Conservation (phyloP, 2,888 invertebrate genomes). For the Allacma fusca region DNA sequence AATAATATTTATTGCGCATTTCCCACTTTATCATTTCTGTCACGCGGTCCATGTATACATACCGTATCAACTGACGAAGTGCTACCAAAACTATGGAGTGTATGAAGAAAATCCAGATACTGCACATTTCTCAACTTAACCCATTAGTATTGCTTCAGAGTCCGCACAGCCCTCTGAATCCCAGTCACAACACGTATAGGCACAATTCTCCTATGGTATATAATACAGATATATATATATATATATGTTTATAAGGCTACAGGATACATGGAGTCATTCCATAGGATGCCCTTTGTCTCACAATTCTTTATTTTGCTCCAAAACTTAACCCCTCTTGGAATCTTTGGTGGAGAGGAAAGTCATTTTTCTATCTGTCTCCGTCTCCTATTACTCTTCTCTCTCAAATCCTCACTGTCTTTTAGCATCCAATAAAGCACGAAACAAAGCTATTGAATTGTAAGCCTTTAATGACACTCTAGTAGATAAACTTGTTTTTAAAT, state of each 20-base stretch:
- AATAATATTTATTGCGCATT: slow-evolving; percentile 51
- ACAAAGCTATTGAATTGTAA: background rate
- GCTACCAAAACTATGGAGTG: background rate
- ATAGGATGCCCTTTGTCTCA: background rate
- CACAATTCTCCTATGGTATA: no score
- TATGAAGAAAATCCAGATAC: no score
- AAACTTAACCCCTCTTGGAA: background rate
- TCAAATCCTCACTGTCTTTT: slow-evolving; percentile 27
- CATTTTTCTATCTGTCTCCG: background rate
- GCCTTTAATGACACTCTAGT: background rate
- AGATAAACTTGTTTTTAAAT: slow-evolving; percentile 10
- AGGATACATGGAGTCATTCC: no score
- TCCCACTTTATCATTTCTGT: slow-evolving; percentile 50
- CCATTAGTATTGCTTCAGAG: no score
- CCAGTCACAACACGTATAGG: background rate
- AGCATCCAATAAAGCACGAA: slow-evolving; percentile 29
- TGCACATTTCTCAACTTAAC: no score
- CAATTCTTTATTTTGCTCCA: slow-evolving; percentile 1
- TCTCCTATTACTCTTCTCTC: slow-evolving; percentile 10
- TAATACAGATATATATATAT: no score
- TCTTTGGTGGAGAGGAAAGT: background rate
- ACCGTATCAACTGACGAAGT: background rate
- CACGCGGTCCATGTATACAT: slow-evolving; percentile 30
- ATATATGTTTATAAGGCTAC: no score
- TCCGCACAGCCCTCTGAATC: no score